Percentiles rank a stretch among this genome's conserved stretches.
Conservation (phyloP, 2,888 invertebrate genomes). For the Busseola fusca region DNA sequence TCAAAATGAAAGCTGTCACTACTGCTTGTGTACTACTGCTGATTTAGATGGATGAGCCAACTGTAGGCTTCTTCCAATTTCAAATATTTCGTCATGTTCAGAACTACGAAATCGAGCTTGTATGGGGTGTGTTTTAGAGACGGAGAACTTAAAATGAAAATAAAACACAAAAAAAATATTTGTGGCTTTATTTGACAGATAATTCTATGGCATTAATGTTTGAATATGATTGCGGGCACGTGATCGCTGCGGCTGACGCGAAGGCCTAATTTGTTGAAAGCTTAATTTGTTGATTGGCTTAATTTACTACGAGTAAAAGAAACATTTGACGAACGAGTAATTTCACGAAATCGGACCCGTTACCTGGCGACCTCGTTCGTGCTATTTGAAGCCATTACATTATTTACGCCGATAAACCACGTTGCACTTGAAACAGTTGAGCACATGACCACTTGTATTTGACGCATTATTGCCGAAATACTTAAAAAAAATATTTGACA, state of each 20-base stretch:
- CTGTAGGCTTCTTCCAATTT: neutral
- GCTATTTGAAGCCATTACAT: neutral
- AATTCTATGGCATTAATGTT: neutral
- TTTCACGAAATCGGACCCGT: neutral
- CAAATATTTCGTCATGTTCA: neutral
- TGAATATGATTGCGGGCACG: neutral
- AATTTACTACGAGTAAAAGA: neutral
- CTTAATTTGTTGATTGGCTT: neutral
- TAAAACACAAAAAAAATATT: neutral
- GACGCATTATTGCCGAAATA: slow-evolving; percentile 2
- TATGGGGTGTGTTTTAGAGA: neutral
- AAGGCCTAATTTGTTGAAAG: neutral
- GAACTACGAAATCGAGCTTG: neutral
- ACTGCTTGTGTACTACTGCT: too few relatives aligned
- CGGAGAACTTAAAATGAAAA: neutral
- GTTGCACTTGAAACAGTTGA: neutral
- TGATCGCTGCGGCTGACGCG: too few relatives aligned
- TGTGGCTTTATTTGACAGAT: neutral
- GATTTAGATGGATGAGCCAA: neutral
- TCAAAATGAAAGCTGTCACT: too few relatives aligned
- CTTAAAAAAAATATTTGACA: too few relatives aligned
- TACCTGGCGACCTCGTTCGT: neutral
- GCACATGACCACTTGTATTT: neutral
- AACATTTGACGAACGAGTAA: neutral
- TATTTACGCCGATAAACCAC: neutral